Percentiles rank a stretch among this genome's conserved stretches.
These are phyloP conservation scores for Chlorodrepanis virens DNA, from an alignment of 2,113 vertebrate genomes.

Conservation along the genomic window DNA sequence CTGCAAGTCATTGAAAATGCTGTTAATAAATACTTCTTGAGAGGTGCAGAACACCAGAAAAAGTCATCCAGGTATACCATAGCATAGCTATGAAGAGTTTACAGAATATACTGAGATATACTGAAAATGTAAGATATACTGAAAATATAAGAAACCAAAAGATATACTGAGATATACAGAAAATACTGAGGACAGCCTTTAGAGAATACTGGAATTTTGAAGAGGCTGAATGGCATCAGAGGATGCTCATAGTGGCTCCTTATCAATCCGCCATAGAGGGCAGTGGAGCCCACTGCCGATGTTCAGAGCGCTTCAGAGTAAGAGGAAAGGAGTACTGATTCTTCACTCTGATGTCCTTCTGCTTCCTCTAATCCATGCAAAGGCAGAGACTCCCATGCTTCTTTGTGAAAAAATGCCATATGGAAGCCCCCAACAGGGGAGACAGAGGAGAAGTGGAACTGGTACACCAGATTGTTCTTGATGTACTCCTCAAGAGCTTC, in stretches of 20 bases:
- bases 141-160: too few relatives aligned
- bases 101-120: too few relatives aligned
- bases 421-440: background rate
- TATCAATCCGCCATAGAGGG: background rate
- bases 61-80: background rate
- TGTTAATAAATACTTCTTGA: fast-evolving
- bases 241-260: background rate
- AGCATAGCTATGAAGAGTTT: background rate
- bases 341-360: background rate
- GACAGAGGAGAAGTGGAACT: background rate
- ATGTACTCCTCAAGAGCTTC: background rate
- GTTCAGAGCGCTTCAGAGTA: background rate
- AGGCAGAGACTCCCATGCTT: background rate
- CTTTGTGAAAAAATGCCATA: background rate
- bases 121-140: too few relatives aligned
- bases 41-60: background rate
- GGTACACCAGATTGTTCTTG: background rate
- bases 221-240: background rate
- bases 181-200: background rate
- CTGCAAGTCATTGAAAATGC: background rate
- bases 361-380: background rate
- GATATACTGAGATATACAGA: too few relatives aligned
- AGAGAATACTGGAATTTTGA: background rate
- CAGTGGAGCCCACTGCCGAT: background rate
- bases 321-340: background rate